Conservation (phyloP, 1,140 invertebrate genomes). For the Dendroctonus valens region DNA sequence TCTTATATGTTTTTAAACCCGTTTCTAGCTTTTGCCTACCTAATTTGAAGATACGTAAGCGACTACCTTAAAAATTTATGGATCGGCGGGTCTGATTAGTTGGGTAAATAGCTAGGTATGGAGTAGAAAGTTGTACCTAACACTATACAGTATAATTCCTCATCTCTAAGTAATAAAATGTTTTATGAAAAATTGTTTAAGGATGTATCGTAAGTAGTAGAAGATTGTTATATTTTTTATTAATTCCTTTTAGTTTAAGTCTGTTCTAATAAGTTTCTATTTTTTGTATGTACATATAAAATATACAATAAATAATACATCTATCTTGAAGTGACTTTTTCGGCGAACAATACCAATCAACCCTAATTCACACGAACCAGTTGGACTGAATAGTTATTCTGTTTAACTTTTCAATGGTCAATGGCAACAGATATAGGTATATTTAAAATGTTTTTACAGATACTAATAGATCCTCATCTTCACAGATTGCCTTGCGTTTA, state of each 20-base stretch:
- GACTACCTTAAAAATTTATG: neutral
- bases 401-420: no score
- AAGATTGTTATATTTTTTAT: constrained; percentile 7
- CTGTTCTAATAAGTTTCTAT: constrained; percentile 11
- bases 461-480: no score
- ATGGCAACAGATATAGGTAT: no score
- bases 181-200: no score
- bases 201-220: constrained; percentile 1
- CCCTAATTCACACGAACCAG: no score
- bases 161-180: neutral
- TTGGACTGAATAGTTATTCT: no score
- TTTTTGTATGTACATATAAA: constrained; percentile 21
- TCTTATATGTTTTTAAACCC: constrained; percentile 1
- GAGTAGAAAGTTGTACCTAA: no score
- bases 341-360: no score
- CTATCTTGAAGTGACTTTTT: neutral
- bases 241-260: constrained; percentile 11
- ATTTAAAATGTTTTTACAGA: no score
- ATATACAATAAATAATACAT: constrained; percentile 13
- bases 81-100: constrained; percentile 19
- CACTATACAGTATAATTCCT: no score
- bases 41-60: neutral
- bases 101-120: constrained; percentile 10
- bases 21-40: constrained; percentile 7
- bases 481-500: no score